phyloP scores from a whole-genome alignment of 1,140 invertebrate species.

The Amphibalanus amphitrite region DNA sequence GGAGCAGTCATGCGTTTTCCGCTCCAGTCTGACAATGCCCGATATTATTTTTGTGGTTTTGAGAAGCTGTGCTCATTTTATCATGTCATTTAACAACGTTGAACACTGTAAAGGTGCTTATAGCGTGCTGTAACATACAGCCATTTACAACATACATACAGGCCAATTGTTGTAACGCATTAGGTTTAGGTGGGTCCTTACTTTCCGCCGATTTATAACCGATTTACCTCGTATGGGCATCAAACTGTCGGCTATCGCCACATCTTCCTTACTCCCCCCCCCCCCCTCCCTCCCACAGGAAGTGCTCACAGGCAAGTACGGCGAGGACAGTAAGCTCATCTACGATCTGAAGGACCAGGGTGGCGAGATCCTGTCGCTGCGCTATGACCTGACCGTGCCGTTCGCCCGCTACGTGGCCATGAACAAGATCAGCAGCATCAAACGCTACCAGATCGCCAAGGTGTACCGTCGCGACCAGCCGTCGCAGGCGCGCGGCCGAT shows the following conservation, averaged over 20 bases:
- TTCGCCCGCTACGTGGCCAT: slow-evolving; percentile 95
- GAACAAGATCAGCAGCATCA: slow-evolving; percentile 88
- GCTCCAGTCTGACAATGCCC: too few species aligned
- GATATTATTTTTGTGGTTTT: too few species aligned
- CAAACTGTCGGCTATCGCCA: too few species aligned
- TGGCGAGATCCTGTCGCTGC: slow-evolving; percentile 78
- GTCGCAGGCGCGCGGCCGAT: slow-evolving; percentile 72
- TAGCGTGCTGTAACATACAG: too few species aligned
- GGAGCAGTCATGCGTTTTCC: too few species aligned
- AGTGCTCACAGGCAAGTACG: slow-evolving; percentile 96
- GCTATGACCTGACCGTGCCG: slow-evolving; percentile 85
- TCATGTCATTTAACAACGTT: too few species aligned
- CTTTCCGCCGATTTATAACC: slow-evolving; percentile 2
- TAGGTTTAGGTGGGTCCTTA: slow-evolving; percentile 2
- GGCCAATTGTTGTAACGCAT: slow-evolving; percentile 3
- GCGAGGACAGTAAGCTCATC: slow-evolving; percentile 96
- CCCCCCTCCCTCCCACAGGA: slow-evolving; percentile 41
- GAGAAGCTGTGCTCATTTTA: too few species aligned
- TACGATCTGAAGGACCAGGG: slow-evolving; percentile 98
- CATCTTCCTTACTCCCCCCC: too few species aligned
- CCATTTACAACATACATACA: too few species aligned
- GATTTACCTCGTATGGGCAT: too few species aligned
- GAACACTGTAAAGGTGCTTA: too few species aligned
- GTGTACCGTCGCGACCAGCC: slow-evolving; percentile 97
- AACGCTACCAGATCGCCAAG: slow-evolving; percentile 85